Evolutionary conservation across 2,888 invertebrate genomes (phyloP).

Genomic region (Hyles lineata): DNA sequence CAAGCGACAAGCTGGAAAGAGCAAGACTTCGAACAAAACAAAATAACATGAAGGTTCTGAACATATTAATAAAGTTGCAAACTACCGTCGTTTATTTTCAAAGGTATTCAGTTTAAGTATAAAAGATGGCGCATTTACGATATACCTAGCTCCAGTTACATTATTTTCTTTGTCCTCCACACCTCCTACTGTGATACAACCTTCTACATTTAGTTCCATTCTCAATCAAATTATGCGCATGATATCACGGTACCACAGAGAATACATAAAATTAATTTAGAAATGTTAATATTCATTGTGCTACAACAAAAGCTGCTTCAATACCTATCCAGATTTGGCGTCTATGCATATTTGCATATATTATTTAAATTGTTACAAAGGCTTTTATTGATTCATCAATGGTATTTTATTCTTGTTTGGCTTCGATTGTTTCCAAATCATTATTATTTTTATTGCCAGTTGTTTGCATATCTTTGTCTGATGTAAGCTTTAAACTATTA

Average conservation of each 20-base stretch:
- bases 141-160: neutral
- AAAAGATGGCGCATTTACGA: neutral
- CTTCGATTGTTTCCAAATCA: conserved; percentile 5
- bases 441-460: conserved; percentile 16
- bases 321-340: conserved; percentile 27
- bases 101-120: conserved; percentile 10
- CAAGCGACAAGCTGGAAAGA: neutral
- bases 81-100: conserved; percentile 11
- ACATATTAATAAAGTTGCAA: conserved; percentile 23
- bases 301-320: conserved; percentile 26
- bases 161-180: conserved; percentile 18
- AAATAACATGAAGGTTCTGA: conserved; percentile 1
- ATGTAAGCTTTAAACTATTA: neutral
- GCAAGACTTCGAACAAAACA: neutral
- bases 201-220: conserved; percentile 13
- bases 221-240: conserved; percentile 14
- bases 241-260: conserved; percentile 20
- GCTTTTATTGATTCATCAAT: conserved; percentile 21
- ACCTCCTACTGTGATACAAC: conserved; percentile 8
- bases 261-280: conserved; percentile 11
- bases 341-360: conserved; percentile 38
- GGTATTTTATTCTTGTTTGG: conserved; percentile 22
- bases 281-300: conserved; percentile 30
- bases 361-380: conserved; percentile 35
- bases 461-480: conserved; percentile 12